Evolutionary conservation across 2,888 invertebrate genomes (phyloP).

Genomic region (Stegana nigrithorax): DNA sequence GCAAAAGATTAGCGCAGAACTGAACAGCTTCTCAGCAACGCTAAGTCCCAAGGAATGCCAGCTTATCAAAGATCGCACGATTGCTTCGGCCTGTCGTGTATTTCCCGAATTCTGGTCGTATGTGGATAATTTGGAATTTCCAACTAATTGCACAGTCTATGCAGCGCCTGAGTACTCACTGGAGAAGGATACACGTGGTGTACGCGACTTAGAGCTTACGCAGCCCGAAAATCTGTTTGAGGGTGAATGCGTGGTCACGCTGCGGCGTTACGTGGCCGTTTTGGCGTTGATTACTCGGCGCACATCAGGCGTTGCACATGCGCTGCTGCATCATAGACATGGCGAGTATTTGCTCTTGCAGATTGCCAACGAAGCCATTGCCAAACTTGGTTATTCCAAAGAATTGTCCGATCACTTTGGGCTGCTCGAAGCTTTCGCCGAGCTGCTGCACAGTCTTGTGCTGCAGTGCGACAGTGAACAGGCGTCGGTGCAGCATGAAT

Average conservation of each 20-base stretch:
- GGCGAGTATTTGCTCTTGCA: slow-evolving; percentile 54
- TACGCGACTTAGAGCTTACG: too few species aligned
- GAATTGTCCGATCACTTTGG: slow-evolving; percentile 62
- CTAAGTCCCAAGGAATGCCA: too few species aligned
- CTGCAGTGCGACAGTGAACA: slow-evolving; percentile 24
- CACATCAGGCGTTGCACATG: slow-evolving; percentile 36
- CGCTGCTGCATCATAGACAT: slow-evolving; percentile 44
- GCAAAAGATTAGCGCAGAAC: slow-evolving; percentile 51
- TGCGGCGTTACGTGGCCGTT: slow-evolving; percentile 59
- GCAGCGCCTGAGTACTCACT: slow-evolving; percentile 47
- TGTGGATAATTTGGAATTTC: slow-evolving; percentile 54
- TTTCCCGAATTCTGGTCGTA: slow-evolving; percentile 62
- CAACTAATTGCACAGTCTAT: slow-evolving; percentile 52
- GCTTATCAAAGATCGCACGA: slow-evolving; percentile 22
- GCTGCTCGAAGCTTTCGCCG: slow-evolving; percentile 52
- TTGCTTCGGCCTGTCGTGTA: slow-evolving; percentile 50
- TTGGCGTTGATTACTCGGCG: slow-evolving; percentile 52
- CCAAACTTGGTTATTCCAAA: slow-evolving; percentile 56
- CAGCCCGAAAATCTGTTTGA: slow-evolving; percentile 47
- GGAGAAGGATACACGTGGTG: slow-evolving; percentile 31
- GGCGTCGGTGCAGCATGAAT: slow-evolving; percentile 29
- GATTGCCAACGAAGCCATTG: slow-evolving; percentile 53
- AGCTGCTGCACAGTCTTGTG: slow-evolving; percentile 47
- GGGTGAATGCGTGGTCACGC: slow-evolving; percentile 50
- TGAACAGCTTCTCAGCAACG: slow-evolving; percentile 22